These are phyloP conservation scores for Machimus rusticus DNA, from an alignment of 2,888 invertebrate genomes.

Conservation along the genomic window DNA sequence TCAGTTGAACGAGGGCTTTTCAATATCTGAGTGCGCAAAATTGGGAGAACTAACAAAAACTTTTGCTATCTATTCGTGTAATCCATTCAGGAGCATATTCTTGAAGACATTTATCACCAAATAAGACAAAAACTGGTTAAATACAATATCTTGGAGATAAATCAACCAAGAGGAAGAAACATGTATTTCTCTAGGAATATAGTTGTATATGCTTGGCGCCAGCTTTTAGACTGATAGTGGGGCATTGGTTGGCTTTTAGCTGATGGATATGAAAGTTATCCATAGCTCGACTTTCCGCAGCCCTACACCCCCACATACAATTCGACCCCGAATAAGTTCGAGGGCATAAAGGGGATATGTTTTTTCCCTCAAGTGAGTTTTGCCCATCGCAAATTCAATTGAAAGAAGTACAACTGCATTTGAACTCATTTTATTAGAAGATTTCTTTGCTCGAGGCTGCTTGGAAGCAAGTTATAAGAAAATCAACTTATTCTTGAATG, in stretches of 20 bases:
- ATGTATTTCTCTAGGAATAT: background rate
- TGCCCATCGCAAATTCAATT: background rate
- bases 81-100: slow-evolving; percentile 20
- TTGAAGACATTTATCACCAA: slow-evolving; percentile 23
- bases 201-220: slow-evolving; percentile 5
- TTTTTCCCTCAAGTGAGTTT: background rate
- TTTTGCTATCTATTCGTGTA: slow-evolving; percentile 1
- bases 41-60: background rate
- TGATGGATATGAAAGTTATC: slow-evolving; percentile 3
- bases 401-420: background rate
- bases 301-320: background rate
- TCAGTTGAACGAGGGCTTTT: background rate
- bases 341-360: background rate
- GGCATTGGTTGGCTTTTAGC: background rate
- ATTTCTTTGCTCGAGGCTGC: background rate
- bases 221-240: background rate
- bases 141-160: background rate
- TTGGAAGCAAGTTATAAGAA: background rate
- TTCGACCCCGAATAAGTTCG: background rate
- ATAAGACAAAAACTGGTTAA: slow-evolving; percentile 26
- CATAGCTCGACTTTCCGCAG: background rate
- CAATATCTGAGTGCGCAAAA: background rate
- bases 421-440: background rate
- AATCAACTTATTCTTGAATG: background rate
- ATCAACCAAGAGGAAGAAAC: background rate